Evolutionary conservation across 2,888 invertebrate species (phyloP), one percentile per base, ranked within the genome.

Genomic region (Pherbina coryleti): DNA sequence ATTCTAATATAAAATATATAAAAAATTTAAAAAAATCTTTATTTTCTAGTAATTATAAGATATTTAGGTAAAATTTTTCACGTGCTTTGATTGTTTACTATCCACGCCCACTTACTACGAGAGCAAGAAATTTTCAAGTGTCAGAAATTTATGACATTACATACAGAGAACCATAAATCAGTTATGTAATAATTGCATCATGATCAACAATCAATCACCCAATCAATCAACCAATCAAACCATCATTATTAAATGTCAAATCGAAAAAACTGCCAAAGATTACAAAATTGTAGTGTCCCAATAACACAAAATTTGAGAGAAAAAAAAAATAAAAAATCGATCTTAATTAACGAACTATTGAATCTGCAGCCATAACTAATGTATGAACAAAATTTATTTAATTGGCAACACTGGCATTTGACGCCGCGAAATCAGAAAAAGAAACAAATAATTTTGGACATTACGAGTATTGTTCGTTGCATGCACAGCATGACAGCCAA

Each of bases 281-380:
- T 25, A 9, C 60, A 28, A 9, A 11, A 25, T 9, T 19, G 60
- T 28, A 3, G 14, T 44, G 44, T 44, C 44, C 11, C 44, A 44
- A 44, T 44, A 44, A 44, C 11, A 44, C 11, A 44, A 11, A 66
- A 53, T 71, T 49, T 37, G n/a, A 17, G 49, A 11, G n/a, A 25
- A 62, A 25, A 25, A 62, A 11, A 11, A 73, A 34, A 9, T 8
- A 17, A 53, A 28, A 70, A 62, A 5, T 14, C 44, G 31, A 49
- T 49, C 74, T 67, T 73, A 75, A 75, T 75, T 75, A 75, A 75
- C 37, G 44, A 66, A 67, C 55, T 28, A 67, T 75, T 67, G 37
- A 75, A 67, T 60, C 62, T 25, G 25, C 7, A 3, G 5, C 25
- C 73, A 49, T 62, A 49, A 44, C 62, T 44, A 44, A 72, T 19